Evolutionary conservation across 92 coral and sea anemone species (phyloP).

Genomic region (Meandrina meandrites): DNA sequence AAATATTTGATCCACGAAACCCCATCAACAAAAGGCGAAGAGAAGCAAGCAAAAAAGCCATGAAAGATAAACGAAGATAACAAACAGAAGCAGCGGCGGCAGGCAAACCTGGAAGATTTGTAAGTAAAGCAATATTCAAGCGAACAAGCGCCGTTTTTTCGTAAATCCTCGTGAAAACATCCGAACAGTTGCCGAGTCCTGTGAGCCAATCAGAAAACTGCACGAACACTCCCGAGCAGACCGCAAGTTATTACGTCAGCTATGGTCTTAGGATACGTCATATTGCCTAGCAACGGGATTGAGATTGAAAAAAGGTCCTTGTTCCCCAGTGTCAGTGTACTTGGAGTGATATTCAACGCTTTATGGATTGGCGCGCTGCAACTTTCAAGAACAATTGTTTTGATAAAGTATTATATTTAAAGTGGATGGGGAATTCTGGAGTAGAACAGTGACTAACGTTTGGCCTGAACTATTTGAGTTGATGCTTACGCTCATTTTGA

Average conservation of each 20-base stretch:
- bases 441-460: neutral
- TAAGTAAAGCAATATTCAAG: conserved; percentile 8
- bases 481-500: no score
- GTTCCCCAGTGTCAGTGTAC: neutral
- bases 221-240: neutral
- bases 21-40: conserved; percentile 95
- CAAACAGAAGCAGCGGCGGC: neutral
- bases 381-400: neutral
- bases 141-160: conserved; percentile 17
- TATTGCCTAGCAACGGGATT: conserved; percentile 13
- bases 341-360: neutral
- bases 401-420: neutral
- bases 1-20: conserved; percentile 96
- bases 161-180: neutral
- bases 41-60: conserved; percentile 87
- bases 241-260: neutral
- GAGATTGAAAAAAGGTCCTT: neutral
- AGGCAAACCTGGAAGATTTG: neutral
- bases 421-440: neutral
- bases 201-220: neutral
- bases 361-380: neutral
- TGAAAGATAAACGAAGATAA: conserved; percentile 66
- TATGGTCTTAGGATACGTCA: neutral
- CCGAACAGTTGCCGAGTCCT: neutral
- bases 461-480: neutral